Conservation (phyloP, 2,113 vertebrate species). For the Actinemys pallida region DNA sequence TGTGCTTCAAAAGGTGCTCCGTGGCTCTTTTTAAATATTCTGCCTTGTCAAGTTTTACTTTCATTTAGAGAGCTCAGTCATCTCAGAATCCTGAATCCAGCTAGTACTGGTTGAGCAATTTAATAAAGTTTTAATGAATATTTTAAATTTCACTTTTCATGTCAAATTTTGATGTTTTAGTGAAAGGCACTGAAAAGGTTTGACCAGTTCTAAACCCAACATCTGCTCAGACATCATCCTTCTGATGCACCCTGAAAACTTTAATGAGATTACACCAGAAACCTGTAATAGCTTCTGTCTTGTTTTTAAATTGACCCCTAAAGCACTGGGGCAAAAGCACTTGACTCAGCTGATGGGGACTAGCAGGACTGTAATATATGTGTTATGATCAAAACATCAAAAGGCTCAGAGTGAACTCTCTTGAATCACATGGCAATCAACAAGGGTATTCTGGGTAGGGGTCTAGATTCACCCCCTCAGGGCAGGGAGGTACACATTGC, state of each 20-base stretch:
- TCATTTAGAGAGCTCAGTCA: background rate
- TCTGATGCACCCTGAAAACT: background rate
- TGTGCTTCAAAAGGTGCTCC: background rate
- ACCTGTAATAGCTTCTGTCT: background rate
- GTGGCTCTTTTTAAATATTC: background rate
- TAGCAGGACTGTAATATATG: background rate
- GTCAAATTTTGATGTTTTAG: background rate
- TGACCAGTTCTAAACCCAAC: background rate
- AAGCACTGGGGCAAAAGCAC: background rate
- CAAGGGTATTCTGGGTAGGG: background rate
- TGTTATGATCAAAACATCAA: background rate
- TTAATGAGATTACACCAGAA: background rate
- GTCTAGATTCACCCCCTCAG: background rate
- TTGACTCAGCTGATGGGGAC: background rate
- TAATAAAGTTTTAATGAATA: background rate
- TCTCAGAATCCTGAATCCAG: background rate
- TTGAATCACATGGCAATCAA: background rate
- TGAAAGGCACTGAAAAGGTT: background rate
- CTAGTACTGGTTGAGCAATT: background rate
- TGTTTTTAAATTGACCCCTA: background rate
- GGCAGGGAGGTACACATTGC: background rate
- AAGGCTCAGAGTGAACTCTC: background rate
- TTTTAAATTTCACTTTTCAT: background rate
- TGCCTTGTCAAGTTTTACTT: background rate
- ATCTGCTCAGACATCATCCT: background rate